Evolutionary conservation across 2,888 invertebrate genomes (phyloP).

Genomic region (Drosophila anceps): DNA sequence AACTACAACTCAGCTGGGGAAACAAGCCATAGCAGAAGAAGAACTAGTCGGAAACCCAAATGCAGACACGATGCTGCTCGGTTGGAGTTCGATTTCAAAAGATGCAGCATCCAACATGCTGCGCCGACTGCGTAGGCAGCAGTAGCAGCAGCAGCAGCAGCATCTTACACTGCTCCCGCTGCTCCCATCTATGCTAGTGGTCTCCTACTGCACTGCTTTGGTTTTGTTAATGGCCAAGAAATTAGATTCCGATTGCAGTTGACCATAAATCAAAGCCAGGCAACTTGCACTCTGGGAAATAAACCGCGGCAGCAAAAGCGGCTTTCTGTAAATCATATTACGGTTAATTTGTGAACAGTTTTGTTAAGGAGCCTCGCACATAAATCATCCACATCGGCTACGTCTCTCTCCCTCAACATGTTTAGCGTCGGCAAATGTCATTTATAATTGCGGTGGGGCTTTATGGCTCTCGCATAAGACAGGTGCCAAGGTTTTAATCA

Average conservation of each 20-base stretch:
- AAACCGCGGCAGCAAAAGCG: constrained; percentile 44
- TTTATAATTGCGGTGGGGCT: constrained; percentile 59
- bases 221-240: constrained; percentile 79
- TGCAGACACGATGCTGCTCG: constrained; percentile 33
- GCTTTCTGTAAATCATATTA: constrained; percentile 72
- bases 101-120: constrained; percentile 44
- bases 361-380: constrained; percentile 63
- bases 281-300: constrained; percentile 60
- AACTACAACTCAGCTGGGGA: constrained; percentile 15
- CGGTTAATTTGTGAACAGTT: constrained; percentile 79
- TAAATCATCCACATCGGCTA: constrained; percentile 60
- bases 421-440: constrained; percentile 62
- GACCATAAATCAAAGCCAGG: constrained; percentile 72
- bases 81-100: constrained; percentile 58
- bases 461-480: constrained; percentile 23
- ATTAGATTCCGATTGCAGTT: constrained; percentile 77
- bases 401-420: constrained; percentile 26
- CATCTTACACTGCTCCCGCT: constrained; percentile 4
- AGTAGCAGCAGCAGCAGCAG: constrained; percentile 14
- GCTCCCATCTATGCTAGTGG: constrained; percentile 7
- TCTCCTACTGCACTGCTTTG: constrained; percentile 35
- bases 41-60: constrained; percentile 28
- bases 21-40: constrained; percentile 24
- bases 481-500: constrained; percentile 47
- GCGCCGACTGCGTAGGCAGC: constrained; percentile 66